A percentile compares a stretch with the other conserved stretches of the same genome.
These are phyloP conservation scores for Bombus confusus DNA, from an alignment of 1,140 invertebrate species.

Conservation along the genomic window DNA sequence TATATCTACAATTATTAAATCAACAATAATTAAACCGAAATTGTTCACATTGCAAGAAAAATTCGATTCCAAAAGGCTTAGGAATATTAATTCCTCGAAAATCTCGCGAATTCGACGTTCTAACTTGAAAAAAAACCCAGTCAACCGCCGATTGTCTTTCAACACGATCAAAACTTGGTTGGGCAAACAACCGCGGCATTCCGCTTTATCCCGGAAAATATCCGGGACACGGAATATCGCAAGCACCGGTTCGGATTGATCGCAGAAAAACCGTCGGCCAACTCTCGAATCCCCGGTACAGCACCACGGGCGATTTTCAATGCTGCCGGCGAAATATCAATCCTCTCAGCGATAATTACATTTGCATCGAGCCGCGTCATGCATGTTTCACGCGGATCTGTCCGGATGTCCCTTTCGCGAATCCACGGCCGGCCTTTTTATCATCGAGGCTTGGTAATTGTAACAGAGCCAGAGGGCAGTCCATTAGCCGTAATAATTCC, in stretches of 20 bases:
- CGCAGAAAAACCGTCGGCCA: not conserved
- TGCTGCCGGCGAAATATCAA: constrained; percentile 37
- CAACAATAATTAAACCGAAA: too few species aligned
- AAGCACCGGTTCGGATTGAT: not conserved
- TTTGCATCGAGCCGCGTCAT: constrained; percentile 41
- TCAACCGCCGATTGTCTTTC: not conserved
- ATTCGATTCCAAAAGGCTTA: too few species aligned
- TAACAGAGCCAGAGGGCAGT: constrained; percentile 61
- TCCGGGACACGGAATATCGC: not conserved
- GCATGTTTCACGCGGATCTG: constrained; percentile 26
- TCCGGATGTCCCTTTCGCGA: constrained; percentile 39
- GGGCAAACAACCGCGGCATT: not conserved
- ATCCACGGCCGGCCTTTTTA: not conserved
- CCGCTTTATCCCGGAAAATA: not conserved
- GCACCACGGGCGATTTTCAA: not conserved
- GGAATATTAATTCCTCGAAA: not conserved
- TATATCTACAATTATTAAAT: too few species aligned
- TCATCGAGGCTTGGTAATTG: constrained; percentile 59
- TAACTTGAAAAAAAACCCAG: not conserved
- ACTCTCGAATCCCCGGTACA: not conserved
- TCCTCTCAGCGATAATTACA: constrained; percentile 44
- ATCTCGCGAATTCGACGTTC: not conserved
- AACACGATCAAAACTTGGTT: not conserved
- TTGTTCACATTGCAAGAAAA: too few species aligned
- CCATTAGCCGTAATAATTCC: constrained; percentile 69